Evolutionary conservation across 2,797 vertebrate species (phyloP), one percentile per base, ranked within the genome.

Genomic region (Neoniphon sammara): DNA sequence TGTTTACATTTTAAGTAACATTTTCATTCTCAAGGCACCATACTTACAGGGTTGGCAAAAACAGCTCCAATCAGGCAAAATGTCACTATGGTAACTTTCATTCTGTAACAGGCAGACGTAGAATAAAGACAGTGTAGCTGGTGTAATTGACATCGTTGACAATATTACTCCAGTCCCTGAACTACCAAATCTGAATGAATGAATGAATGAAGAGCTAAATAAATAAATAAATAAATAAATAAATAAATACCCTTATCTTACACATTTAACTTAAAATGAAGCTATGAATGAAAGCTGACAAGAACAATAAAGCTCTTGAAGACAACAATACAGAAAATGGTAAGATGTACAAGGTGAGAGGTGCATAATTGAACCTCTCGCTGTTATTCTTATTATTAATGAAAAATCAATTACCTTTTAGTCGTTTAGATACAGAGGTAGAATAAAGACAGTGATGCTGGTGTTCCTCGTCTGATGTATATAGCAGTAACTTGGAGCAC

Each of bases 1-100:
- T 27, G 2, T 58, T 57, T 7, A n/a, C 34, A 12, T 59, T 10
- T 39, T 27, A 27, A 27, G 25, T 2, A 42, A 42, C 39, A 31
- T 31, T 31, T 34, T 34, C 8, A 31, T 46, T 23, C 21, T 17
- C 18, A 36, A 1, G 1, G 9, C 53, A 66, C 60, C 5, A 50
- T 78, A 93, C 93, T 93, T 75, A 95, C 94, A n/a, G 94, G 93
- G 56, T 89, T 93, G 44, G 93, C 80, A 75, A 80, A 83, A 73
- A 88, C 81, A 57, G 87, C 84, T 84, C 91, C 92, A 72, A 94
- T 79, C 67, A 94, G 85, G 77, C 76, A 94, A 78, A 93, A 70
- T 12, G 80, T 83, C 59, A 94, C 50, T 1, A 93, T 65, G 27
- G 42, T 53, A 15, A 68, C n/a, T 82, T 89, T 93, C 94, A 95